phyloP scores from a whole-genome alignment of 2,888 invertebrate species.

The Callimorpha dominula region DNA sequence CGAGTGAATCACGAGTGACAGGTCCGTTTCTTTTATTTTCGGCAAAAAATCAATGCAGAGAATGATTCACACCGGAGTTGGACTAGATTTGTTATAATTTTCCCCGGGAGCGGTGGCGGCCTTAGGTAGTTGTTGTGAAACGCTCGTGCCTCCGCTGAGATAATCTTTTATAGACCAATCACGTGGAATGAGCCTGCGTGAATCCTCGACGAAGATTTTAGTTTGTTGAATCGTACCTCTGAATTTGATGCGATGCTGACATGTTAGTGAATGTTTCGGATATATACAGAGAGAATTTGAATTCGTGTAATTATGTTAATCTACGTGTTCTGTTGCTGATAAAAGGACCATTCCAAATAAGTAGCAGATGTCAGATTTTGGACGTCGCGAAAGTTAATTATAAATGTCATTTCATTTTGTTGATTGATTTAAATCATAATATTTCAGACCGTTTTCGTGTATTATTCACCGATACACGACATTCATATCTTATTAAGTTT shows the following conservation, averaged over 20 bases:
- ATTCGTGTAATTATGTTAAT: background rate
- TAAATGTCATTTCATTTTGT: background rate
- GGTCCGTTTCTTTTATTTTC: conserved; percentile 32
- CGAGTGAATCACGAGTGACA: conserved; percentile 45
- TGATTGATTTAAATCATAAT: background rate
- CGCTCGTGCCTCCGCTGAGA: conserved; percentile 33
- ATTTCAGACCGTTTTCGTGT: background rate
- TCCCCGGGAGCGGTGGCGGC: conserved; percentile 14
- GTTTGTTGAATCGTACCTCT: conserved; percentile 30
- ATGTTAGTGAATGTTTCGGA: conserved; percentile 17
- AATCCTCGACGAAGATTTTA: conserved; percentile 31
- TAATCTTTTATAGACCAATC: conserved; percentile 56
- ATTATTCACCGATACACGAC: too few relatives aligned
- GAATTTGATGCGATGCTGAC: conserved; percentile 14
- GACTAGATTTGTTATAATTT: conserved; percentile 33
- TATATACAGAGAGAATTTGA: background rate
- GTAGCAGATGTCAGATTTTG: background rate
- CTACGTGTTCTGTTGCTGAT: background rate
- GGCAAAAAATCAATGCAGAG: conserved; percentile 35
- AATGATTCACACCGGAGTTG: conserved; percentile 36
- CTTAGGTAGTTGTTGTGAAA: conserved; percentile 37
- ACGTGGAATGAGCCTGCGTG: conserved; percentile 34
- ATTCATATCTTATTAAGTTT: too few relatives aligned
- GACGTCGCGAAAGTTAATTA: background rate
- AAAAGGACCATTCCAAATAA: background rate